Conservation (phyloP, 2,888 invertebrate species). For the Eupithecia insigniata region DNA sequence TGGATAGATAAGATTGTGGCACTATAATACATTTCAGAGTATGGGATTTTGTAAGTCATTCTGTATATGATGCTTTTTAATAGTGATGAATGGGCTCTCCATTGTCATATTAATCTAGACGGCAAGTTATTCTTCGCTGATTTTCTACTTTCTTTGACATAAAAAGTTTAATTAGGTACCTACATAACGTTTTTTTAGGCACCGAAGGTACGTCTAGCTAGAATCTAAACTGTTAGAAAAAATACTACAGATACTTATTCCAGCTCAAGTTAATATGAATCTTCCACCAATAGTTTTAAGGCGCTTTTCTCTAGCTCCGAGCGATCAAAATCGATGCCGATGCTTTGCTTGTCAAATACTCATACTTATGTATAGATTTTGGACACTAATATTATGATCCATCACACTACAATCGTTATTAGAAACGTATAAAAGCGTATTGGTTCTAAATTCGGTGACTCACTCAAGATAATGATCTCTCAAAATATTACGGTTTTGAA, state of each 20-base stretch:
- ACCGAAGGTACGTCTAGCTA: background rate
- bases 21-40: background rate
- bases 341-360: background rate
- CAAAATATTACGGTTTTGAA: slow-evolving; percentile 20
- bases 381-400: slow-evolving; percentile 12
- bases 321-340: background rate
- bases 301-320: background rate
- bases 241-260: background rate
- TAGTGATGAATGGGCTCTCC: background rate
- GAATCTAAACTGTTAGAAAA: background rate
- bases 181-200: background rate
- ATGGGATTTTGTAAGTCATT: slow-evolving; percentile 1
- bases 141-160: background rate
- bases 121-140: background rate
- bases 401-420: background rate
- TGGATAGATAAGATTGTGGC: background rate
- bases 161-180: background rate
- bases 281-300: background rate
- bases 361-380: background rate
- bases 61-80: background rate
- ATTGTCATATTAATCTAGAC: background rate
- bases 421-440: slow-evolving; percentile 3
- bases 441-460: slow-evolving; percentile 29
- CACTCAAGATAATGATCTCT: slow-evolving; percentile 37
- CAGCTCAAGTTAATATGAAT: background rate